Evolutionary conservation across 2,797 vertebrate genomes (phyloP), one percentile per base, ranked within the genome.

Genomic region (Xenopus petersii): DNA sequence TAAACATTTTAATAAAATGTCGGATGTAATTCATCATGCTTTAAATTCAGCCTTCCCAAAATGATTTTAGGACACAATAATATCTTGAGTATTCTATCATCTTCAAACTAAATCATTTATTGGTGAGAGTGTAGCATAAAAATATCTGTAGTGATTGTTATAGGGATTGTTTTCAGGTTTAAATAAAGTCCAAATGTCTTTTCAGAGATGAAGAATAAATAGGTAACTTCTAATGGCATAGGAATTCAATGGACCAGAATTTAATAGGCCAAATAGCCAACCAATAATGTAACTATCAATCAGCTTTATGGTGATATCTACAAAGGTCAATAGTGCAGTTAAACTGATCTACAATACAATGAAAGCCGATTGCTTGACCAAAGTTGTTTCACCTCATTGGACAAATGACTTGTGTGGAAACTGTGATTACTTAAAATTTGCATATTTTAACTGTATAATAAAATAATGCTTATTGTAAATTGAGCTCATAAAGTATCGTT

Each of bases 291-390:
- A 76, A 58, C 67, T 49, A 49, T 75, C 55, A 72, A 72, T 71
- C 70, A 62, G 33, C 12, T 77, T 55, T 67, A 71, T 71, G 63
- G 69, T 77, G 69, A 71, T 71, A 77, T 71, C 55, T 67, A 67
- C 24, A 72, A 77, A 77, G 75, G 70, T 72, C 75, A 77, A 62
- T 30, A 67, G 64, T 67, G 48, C 70, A 67, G 67, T 71, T 62
- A 67, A 71, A 55, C 56, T 60, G 64, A 71, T 66, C 62, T 66
- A 70, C 26, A 76, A 33, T 60, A 51, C 61, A 60, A 30, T 60
- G 46, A 47, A 71, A 66, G 55, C 12, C 59, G 48, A 66, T 26
- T 64, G 36, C 62, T 17, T 64, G 62, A 64, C 62, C 33, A 5
- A 33, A 64, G 33, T 46, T 64, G 13, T 46, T 64, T 15, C 62